Percentiles rank a stretch among this genome's conserved stretches.
These are phyloP conservation scores for Sylvietta virens DNA, from an alignment of 2,113 vertebrate species.

Conservation along the genomic window DNA sequence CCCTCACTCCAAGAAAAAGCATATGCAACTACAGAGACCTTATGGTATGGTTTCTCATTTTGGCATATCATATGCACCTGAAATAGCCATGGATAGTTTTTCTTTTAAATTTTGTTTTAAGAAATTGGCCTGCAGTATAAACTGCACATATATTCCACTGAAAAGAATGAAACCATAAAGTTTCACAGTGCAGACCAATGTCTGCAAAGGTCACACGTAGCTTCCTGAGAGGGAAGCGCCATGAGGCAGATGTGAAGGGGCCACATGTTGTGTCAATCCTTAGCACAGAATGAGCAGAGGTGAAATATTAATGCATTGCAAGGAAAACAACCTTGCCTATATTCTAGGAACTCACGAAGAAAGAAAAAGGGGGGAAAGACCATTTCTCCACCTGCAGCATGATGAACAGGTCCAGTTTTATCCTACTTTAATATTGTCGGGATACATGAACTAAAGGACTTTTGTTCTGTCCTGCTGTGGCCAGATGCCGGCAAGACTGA, in stretches of 20 bases:
- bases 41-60: background rate
- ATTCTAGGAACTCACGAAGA: background rate
- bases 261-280: background rate
- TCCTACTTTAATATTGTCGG: background rate
- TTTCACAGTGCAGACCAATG: background rate
- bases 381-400: background rate
- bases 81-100: background rate
- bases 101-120: background rate
- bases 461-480: background rate
- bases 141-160: background rate
- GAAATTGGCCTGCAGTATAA: background rate
- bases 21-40: background rate
- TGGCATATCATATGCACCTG: background rate
- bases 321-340: background rate
- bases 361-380: background rate
- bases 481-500: background rate
- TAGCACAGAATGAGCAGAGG: background rate
- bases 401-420: background rate
- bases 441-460: background rate
- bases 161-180: background rate
- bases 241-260: background rate
- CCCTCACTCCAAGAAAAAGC: background rate
- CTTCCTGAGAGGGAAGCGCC: background rate
- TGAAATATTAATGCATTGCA: constrained; percentile 11
- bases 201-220: background rate